phyloP scores from a whole-genome alignment of 2,113 vertebrate species.

The Hypomesus transpacificus region DNA sequence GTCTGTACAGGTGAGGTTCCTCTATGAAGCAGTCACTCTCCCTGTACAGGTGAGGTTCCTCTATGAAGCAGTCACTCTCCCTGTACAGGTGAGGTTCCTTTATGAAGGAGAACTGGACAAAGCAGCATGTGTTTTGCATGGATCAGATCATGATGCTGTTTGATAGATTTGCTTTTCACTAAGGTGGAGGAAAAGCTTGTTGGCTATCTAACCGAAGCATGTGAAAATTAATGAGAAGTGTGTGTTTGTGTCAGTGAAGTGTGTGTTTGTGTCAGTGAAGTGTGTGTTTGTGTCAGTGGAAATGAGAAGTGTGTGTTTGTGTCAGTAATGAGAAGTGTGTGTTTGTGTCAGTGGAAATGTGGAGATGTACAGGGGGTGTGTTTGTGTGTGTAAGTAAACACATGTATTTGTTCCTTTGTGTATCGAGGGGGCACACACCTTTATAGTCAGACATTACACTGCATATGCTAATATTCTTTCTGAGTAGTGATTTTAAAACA shows the following conservation, averaged over 20 bases:
- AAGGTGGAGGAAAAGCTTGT: conserved; percentile 54
- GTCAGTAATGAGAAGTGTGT: too few species aligned
- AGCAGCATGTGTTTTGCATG: conserved; percentile 38
- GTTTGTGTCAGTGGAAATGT: neutral
- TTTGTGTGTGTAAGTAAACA: neutral
- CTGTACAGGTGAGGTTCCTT: conserved; percentile 1
- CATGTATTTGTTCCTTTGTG: too few species aligned
- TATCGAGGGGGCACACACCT: too few species aligned
- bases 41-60: neutral
- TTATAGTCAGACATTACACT: too few species aligned
- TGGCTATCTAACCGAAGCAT: conserved; percentile 58
- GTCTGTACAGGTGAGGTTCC: conserved; percentile 7
- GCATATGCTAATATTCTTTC: too few species aligned
- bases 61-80: neutral
- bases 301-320: too few species aligned
- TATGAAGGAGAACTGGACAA: neutral
- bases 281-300: too few species aligned
- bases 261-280: too few species aligned
- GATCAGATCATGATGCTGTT: conserved; percentile 45
- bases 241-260: too few species aligned
- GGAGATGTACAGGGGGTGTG: neutral
- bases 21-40: neutral
- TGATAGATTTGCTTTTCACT: conserved; percentile 62
- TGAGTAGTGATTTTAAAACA: too few species aligned
- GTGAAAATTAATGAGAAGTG: conserved; percentile 43